A percentile compares a stretch with the other conserved stretches of the same genome.
Evolutionary conservation across 2,113 vertebrate genomes (phyloP).

Genomic region (Gorsachius goisagi): DNA sequence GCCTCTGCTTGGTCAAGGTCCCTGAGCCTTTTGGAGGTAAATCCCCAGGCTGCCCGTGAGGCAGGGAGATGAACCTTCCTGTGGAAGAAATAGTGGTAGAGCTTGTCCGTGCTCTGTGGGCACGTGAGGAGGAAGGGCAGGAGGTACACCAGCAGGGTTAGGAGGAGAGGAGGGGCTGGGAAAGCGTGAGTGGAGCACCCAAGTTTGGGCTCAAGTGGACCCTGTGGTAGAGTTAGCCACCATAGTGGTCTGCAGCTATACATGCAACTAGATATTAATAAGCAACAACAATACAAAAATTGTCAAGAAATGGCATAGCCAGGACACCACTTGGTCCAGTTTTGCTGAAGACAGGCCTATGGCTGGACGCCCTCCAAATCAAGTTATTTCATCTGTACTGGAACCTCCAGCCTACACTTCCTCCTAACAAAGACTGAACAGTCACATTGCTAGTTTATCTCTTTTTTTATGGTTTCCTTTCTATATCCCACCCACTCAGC

Average conservation of each 20-base stretch:
- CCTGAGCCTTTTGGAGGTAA: not conserved
- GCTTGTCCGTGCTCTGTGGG: not conserved
- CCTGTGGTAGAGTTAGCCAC: not conserved
- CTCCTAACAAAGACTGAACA: not conserved
- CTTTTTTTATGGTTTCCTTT: not conserved
- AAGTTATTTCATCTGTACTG: not conserved
- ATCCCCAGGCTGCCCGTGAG: not conserved
- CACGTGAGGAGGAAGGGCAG: not conserved
- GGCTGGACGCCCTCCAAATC: not conserved
- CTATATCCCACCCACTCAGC: not conserved
- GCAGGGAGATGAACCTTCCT: not conserved
- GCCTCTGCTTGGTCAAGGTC: not conserved
- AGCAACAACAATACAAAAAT: not conserved
- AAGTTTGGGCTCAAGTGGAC: not conserved
- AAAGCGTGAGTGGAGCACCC: not conserved
- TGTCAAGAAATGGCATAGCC: not conserved
- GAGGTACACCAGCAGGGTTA: accelerated
- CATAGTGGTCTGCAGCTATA: not conserved
- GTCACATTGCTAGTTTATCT: not conserved
- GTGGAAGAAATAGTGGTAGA: not conserved
- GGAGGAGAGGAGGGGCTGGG: not conserved
- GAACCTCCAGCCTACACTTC: not conserved
- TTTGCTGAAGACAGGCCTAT: not conserved
- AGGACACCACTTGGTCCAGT: not conserved
- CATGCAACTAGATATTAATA: not conserved